phyloP scores from a whole-genome alignment of 2,113 vertebrate species.

The Stigmatopora nigra region DNA sequence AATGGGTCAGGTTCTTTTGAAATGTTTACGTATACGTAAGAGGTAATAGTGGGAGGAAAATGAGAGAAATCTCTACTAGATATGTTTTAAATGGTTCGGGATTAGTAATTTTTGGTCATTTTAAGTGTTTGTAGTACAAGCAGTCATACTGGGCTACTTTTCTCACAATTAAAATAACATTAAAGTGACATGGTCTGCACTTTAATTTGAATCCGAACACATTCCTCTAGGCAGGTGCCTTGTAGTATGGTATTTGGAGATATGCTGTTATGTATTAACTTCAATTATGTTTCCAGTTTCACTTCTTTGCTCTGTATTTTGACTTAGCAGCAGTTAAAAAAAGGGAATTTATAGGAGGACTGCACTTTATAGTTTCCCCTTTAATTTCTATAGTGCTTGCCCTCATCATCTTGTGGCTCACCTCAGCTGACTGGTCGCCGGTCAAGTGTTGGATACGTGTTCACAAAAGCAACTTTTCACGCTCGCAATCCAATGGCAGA shows the following conservation, averaged over 20 bases:
- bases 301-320: neutral
- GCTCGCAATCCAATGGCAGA: neutral
- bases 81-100: too few species aligned
- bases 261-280: neutral
- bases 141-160: neutral
- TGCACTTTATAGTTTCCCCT: neutral
- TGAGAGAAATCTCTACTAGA: neutral
- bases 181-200: neutral
- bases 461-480: neutral
- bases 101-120: too few species aligned
- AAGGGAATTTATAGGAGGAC: neutral
- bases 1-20: conserved; percentile 43
- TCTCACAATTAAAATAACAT: neutral
- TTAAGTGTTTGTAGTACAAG: neutral
- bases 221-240: neutral
- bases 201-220: neutral
- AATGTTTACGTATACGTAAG: too few species aligned
- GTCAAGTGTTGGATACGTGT: neutral
- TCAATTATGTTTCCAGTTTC: neutral
- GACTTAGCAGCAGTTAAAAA: neutral
- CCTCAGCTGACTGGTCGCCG: neutral
- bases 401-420: neutral
- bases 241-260: neutral
- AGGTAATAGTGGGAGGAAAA: neutral
- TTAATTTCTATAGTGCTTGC: neutral